Conservation (phyloP, 2,113 vertebrate genomes). For the Sander vitreus region DNA sequence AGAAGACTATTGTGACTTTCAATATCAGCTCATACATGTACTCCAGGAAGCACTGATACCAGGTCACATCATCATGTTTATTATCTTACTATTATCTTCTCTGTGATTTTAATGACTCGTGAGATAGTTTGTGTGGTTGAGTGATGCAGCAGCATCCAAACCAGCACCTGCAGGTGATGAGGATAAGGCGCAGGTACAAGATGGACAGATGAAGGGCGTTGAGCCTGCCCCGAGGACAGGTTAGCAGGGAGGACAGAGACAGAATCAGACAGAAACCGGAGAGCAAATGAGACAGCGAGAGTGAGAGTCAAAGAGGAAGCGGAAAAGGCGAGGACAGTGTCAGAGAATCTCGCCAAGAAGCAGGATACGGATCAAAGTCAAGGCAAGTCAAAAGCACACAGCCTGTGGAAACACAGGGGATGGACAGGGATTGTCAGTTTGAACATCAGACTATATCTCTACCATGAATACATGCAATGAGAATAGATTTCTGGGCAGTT, state of each 20-base stretch:
- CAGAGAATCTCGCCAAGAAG: slow-evolving; percentile 47
- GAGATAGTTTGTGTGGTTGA: slow-evolving; percentile 28
- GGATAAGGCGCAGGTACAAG: slow-evolving; percentile 20
- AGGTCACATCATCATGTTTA: slow-evolving; percentile 46
- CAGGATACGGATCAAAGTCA: slow-evolving; percentile 65
- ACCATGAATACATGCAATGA: not conserved
- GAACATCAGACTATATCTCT: slow-evolving; percentile 31
- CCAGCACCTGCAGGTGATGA: slow-evolving; percentile 17
- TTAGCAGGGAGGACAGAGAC: slow-evolving; percentile 54
- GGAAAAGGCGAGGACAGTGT: slow-evolving; percentile 32
- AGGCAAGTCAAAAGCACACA: slow-evolving; percentile 58
- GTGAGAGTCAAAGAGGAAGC: slow-evolving; percentile 39
- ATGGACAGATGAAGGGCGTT: slow-evolving; percentile 65
- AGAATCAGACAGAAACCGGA: slow-evolving; percentile 51
- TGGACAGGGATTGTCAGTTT: slow-evolving; percentile 34
- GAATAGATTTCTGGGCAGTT: not conserved
- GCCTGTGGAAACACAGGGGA: slow-evolving; percentile 49
- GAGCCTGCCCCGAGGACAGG: slow-evolving; percentile 61
- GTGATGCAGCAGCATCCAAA: slow-evolving; percentile 28
- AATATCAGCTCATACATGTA: slow-evolving; percentile 23
- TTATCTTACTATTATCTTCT: slow-evolving; percentile 50
- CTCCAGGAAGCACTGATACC: slow-evolving; percentile 22
- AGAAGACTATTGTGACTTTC: slow-evolving; percentile 22
- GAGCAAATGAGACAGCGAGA: slow-evolving; percentile 20
- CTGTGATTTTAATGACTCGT: slow-evolving; percentile 49